A percentile compares a stretch with the other conserved stretches of the same genome.
phyloP scores from a whole-genome alignment of 2,797 vertebrate species.

The Helostoma temminkii region DNA sequence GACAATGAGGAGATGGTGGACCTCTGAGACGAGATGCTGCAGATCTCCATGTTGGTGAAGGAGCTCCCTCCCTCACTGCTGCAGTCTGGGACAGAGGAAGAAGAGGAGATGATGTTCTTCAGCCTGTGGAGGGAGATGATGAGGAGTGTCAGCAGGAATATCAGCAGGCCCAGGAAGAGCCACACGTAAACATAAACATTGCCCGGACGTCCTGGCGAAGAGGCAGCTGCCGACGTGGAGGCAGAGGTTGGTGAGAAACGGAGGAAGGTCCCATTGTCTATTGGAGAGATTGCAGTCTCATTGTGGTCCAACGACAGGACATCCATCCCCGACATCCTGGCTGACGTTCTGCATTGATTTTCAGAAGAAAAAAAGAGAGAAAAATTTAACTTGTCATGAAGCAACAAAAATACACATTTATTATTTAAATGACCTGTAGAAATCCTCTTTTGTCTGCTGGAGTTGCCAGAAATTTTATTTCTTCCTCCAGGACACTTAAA shows the following conservation, averaged over 20 bases:
- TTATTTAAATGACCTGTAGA: slow-evolving; percentile 28
- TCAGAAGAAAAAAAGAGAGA: slow-evolving; percentile 13
- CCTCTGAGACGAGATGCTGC: slow-evolving; percentile 93
- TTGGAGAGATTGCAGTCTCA: slow-evolving; percentile 64
- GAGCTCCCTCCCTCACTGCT: slow-evolving; percentile 90
- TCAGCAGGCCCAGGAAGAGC: slow-evolving; percentile 94
- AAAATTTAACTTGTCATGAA: slow-evolving; percentile 24
- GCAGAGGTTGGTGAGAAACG: slow-evolving; percentile 90
- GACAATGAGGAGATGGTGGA: slow-evolving; percentile 90
- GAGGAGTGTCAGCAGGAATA: slow-evolving; percentile 93
- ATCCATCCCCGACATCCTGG: slow-evolving; percentile 88
- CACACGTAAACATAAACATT: slow-evolving; percentile 95
- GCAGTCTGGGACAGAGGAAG: slow-evolving; percentile 92
- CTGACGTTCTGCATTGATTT: slow-evolving; percentile 14
- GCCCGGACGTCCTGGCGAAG: slow-evolving; percentile 76
- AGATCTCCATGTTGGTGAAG: slow-evolving; percentile 98
- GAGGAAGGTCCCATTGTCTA: slow-evolving; percentile 90
- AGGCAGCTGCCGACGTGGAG: slow-evolving; percentile 88
- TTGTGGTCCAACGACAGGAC: slow-evolving; percentile 80
- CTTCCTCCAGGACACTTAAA: slow-evolving; percentile 32
- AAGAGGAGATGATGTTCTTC: slow-evolving; percentile 97
- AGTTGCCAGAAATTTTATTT: slow-evolving; percentile 24
- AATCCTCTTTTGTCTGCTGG: slow-evolving; percentile 32
- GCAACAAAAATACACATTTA: slow-evolving; percentile 15
- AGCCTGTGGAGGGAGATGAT: slow-evolving; percentile 96